Base-by-base conservation (phyloP, 35 echinoderm and acorn worm genomes). In the Apostichopus parvimensis region DNA sequence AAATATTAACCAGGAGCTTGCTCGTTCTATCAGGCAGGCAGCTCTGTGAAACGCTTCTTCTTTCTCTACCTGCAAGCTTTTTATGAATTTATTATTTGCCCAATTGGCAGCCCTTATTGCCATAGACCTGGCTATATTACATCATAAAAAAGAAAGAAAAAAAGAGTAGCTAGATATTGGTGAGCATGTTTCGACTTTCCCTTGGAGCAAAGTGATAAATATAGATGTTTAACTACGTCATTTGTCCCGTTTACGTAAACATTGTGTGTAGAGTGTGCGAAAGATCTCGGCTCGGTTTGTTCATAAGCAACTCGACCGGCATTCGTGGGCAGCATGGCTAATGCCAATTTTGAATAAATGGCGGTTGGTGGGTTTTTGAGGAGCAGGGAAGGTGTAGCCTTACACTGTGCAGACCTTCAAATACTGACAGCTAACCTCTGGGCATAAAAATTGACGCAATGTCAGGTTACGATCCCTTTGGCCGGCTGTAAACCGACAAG, bases 151-250 rank as follows among this genome's bases (percentile, higher is more conserved):
- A 53, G 9, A 1, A 68, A 68, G 18, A 68, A 68, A 68, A 11
- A 68, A 14, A 68, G 64, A 68, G 11, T 75, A 75, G 71, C 6
- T 18, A 18, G 81, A 84, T 56, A 84, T 58, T n/a, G 81, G 55
- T 84, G 21, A 60, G 57, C 22, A 59, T 84, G 13, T 55, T 59
- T 58, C 81, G 8, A 52, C 52, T 84, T 17, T 84, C 81, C 81
- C 81, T 84, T 25, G 54, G 5, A 84, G 81, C 53, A 84, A 84
- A 75, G 13, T 84, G 81, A 84, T 84, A 84, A 84, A 84, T 84
- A 84, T 56, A 56, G 53, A 17, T 22, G 57, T 84, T 45, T 84
- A 52, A 56, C 54, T 58, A 59, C 56, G 81, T 84, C 54, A 84
- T 80, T 80, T 80, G 18, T 84, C 81, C 54, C 53, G 57, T 61